Conservation (phyloP, 2,888 invertebrate genomes). For the Bombyx huttoni region DNA sequence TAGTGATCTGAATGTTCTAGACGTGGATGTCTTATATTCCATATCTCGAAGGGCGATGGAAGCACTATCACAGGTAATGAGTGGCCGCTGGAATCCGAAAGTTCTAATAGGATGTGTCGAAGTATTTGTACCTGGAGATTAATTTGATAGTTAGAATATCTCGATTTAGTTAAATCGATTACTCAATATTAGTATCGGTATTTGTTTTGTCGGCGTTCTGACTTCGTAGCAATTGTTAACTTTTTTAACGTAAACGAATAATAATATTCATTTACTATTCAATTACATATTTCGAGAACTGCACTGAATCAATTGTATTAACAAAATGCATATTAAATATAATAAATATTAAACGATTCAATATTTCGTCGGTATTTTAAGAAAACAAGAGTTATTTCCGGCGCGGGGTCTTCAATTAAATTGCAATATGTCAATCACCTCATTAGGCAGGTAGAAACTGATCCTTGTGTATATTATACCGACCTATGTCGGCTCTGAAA, state of each 20-base stretch:
- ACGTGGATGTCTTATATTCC: conserved; percentile 74
- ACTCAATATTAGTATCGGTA: too few species aligned
- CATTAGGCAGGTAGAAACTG: conserved; percentile 40
- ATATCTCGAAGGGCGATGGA: conserved; percentile 54
- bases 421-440: conserved; percentile 62
- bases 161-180: not conserved
- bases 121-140: conserved; percentile 64
- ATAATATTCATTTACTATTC: too few species aligned
- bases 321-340: too few species aligned
- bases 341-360: too few species aligned
- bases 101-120: conserved; percentile 80
- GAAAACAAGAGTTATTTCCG: conserved; percentile 16
- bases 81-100: conserved; percentile 81
- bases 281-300: too few species aligned
- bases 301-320: too few species aligned
- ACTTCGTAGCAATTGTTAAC: too few species aligned
- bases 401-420: conserved; percentile 28
- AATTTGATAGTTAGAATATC: conserved; percentile 9
- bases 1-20: conserved; percentile 72
- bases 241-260: too few species aligned
- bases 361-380: not conserved
- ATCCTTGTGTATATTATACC: conserved; percentile 21
- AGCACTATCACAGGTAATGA: conserved; percentile 63
- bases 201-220: too few species aligned
- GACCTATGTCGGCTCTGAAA: conserved; percentile 21